Conservation (phyloP, 2,888 invertebrate species). For the Argyra leucocephala region DNA sequence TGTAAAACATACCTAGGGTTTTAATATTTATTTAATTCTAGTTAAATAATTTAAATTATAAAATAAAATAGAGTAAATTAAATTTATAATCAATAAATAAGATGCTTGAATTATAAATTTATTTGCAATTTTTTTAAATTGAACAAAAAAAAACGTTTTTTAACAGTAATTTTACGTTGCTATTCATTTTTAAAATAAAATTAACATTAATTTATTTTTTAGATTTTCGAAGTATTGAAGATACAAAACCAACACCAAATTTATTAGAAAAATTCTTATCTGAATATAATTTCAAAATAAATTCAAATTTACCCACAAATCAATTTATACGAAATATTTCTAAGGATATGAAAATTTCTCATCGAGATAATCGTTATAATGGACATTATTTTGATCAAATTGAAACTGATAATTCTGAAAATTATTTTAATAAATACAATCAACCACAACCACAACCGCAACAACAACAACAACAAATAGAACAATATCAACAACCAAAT, state of each 20-base stretch:
- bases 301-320: constrained; percentile 7
- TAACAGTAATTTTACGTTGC: too few species aligned
- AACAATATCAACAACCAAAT: neutral
- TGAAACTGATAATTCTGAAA: constrained; percentile 14
- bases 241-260: constrained; percentile 42
- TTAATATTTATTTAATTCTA: too few species aligned
- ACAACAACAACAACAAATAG: neutral
- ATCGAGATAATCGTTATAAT: neutral
- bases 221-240: neutral
- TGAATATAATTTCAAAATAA: constrained; percentile 50
- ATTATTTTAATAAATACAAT: neutral
- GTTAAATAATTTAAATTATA: too few species aligned
- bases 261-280: constrained; percentile 53
- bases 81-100: too few species aligned
- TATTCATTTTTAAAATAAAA: too few species aligned
- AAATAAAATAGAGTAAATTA: too few species aligned
- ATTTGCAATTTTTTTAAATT: too few species aligned
- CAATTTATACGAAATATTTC: neutral
- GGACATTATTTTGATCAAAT: neutral
- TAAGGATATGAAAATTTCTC: neutral
- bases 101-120: too few species aligned
- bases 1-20: too few species aligned
- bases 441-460: neutral
- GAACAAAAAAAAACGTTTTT: too few species aligned
- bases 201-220: neutral